Base-by-base conservation (phyloP, 2,113 vertebrate genomes). In the Apteryx mantelli region DNA sequence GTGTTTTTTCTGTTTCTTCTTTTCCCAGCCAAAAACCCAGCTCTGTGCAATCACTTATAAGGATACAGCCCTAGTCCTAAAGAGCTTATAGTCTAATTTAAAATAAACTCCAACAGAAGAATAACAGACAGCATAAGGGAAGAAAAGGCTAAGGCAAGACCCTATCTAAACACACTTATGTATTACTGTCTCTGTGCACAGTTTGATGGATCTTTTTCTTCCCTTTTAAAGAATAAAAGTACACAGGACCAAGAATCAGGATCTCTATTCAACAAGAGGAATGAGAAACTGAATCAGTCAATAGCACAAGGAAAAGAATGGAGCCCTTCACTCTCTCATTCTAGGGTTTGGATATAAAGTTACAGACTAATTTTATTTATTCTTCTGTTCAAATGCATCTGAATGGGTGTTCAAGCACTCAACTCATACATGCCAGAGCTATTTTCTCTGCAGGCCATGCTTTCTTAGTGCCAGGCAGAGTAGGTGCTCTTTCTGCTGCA, bases 291-390 rank as follows among this genome's bases (percentile, higher is more conserved):
- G 73, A 44, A 82, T 73, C 53, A 85, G 24, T 9, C 48, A 56
- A 21, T 13, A 65, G 10, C 17, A 50, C 4, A 40, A 68, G 18
- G 60, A 88, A 83, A 82, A 82, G 1, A 82, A 64, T 9, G 56
- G 25, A 79, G 5, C 2, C 14, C 7, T 93, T 96, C 26, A 56
- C 8, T 55, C 8, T 65, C 42, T 60, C 22, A 56, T 92, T 88
- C 46, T 66, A 52, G 11, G 30, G 8, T 75, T 79, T 86, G 42
- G 79, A 86, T 93, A 95, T 64, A 52, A 86, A 90, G 21, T 78
- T 85, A 69, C n/a, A 80, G 42, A 28, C 10, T 85, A 53, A 60
- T 65, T 84, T 46, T 76, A 38, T 79, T 89, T 82, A 71, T 94
- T 60, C 44, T 93, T 44, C 44, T 77, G 22, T 74, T 89, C 48